These are phyloP conservation scores for Corythornis vintsioides DNA, from an alignment of 2,113 vertebrate genomes.

Conservation along the genomic window DNA sequence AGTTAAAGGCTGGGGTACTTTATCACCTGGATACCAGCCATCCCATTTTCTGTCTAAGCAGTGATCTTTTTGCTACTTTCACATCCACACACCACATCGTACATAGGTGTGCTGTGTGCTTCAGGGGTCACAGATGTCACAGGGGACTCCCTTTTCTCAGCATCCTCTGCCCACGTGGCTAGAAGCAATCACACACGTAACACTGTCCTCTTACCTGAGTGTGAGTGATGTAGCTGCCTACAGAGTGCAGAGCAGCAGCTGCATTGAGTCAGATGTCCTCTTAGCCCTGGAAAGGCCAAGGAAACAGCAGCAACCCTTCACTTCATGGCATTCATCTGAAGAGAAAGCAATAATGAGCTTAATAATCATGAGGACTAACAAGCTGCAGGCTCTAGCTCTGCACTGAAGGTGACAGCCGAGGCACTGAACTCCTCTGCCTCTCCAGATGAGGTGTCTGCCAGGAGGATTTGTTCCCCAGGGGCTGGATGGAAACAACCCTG, in stretches of 20 bases:
- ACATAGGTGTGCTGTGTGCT: not conserved
- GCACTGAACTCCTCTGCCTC: not conserved
- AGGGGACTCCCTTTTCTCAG: not conserved
- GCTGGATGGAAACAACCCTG: not conserved
- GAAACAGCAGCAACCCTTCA: accelerated
- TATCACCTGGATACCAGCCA: not conserved
- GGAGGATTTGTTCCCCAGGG: not conserved
- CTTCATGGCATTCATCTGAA: not conserved
- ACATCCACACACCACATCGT: accelerated
- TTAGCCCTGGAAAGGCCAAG: not conserved
- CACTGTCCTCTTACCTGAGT: accelerated
- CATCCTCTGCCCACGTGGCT: not conserved
- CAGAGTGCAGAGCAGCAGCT: not conserved
- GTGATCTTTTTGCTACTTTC: not conserved
- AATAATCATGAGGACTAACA: accelerated
- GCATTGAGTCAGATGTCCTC: too few relatives aligned
- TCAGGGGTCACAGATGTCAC: accelerated
- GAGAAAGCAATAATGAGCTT: not conserved
- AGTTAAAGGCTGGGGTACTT: not conserved
- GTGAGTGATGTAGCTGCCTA: accelerated
- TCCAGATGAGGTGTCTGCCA: accelerated
- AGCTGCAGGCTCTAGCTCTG: not conserved
- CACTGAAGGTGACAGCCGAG: not conserved
- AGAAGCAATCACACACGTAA: not conserved
- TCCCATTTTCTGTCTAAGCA: not conserved